These are phyloP conservation scores for Acronicta alni DNA, from an alignment of 2,888 invertebrate species.

Conservation along the genomic window DNA sequence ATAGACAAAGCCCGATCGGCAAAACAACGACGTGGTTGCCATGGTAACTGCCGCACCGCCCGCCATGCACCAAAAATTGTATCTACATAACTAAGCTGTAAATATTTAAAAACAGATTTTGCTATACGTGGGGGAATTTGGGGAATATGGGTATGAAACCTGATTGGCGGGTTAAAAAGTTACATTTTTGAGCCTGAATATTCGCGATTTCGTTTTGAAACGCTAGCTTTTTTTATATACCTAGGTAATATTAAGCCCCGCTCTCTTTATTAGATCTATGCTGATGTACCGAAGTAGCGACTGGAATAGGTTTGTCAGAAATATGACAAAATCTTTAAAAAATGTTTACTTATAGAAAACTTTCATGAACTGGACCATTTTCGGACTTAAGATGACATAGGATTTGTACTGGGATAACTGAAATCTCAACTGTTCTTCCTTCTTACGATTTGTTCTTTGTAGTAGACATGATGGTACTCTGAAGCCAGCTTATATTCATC, in stretches of 20 bases:
- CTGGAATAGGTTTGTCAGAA: too few relatives aligned
- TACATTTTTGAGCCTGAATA: conserved; percentile 25
- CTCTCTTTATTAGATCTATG: conserved; percentile 1
- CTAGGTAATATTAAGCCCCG: not conserved
- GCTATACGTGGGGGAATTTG: conserved; percentile 41
- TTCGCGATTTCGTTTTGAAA: conserved; percentile 15
- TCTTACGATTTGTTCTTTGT: too few relatives aligned
- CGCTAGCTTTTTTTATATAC: not conserved
- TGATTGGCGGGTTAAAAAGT: conserved; percentile 48
- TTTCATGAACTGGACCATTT: too few relatives aligned
- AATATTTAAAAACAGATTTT: conserved; percentile 56
- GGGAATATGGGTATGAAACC: conserved; percentile 22
- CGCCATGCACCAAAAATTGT: conserved; percentile 71
- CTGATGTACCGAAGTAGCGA: too few relatives aligned
- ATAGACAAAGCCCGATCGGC: conserved; percentile 79
- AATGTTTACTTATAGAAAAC: too few relatives aligned
- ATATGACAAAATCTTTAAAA: too few relatives aligned
- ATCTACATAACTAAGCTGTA: conserved; percentile 56
- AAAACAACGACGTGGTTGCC: conserved; percentile 84
- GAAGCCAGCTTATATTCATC: too few relatives aligned
- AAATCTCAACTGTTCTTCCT: too few relatives aligned
- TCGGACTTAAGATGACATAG: too few relatives aligned
- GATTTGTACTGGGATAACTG: too few relatives aligned
- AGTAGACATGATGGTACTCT: too few relatives aligned
- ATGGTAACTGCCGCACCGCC: conserved; percentile 80